Conservation (phyloP, 2,113 vertebrate genomes). For the Bubo scandiacus region DNA sequence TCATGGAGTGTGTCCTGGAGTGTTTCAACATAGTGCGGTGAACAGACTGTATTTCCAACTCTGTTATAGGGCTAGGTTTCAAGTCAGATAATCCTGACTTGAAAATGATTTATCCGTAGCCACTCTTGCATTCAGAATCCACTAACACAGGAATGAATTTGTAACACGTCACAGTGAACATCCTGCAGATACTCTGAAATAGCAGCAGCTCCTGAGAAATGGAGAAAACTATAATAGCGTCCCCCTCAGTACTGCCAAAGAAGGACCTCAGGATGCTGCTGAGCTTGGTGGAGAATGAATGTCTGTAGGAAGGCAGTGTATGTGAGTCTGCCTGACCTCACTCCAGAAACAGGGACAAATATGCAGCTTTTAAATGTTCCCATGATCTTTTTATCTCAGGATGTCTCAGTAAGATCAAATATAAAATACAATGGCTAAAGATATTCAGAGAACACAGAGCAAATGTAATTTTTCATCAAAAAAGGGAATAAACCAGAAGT, state of each 20-base stretch:
- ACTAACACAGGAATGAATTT: not conserved
- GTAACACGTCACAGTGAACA: not conserved
- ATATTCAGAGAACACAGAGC: not conserved
- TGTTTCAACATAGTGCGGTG: not conserved
- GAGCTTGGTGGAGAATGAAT: not conserved
- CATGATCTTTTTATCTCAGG: not conserved
- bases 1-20: not conserved
- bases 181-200: not conserved
- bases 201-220: not conserved
- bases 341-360: not conserved
- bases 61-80: not conserved
- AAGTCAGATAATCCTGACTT: not conserved
- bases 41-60: not conserved
- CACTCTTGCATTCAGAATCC: not conserved
- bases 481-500: not conserved
- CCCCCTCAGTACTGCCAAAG: not conserved
- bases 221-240: not conserved
- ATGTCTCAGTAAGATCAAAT: not conserved
- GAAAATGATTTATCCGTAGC: not conserved
- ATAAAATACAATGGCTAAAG: not conserved
- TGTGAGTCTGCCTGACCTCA: not conserved
- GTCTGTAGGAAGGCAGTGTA: not conserved
- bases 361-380: not conserved
- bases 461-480: not conserved
- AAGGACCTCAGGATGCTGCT: not conserved